phyloP scores from a whole-genome alignment of 2,113 vertebrate species.

The Bos javanicus region DNA sequence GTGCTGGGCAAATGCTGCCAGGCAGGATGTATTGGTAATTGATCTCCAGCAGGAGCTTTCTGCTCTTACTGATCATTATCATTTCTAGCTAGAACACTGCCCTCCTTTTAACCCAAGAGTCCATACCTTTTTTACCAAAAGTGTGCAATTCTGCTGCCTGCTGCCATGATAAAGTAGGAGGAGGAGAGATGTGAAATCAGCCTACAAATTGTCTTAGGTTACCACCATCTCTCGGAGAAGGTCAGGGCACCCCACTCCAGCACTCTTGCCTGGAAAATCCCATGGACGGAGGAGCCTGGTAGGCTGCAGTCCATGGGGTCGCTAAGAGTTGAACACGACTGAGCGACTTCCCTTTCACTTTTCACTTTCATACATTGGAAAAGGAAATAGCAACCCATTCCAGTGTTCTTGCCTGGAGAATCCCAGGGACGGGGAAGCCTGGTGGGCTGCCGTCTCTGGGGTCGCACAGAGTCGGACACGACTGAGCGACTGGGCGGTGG shows the following conservation, averaged over 20 bases:
- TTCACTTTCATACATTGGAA: too few relatives aligned
- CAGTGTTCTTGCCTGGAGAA: too few relatives aligned
- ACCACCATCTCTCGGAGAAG: not conserved
- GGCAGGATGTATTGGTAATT: not conserved
- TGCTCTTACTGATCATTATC: not conserved
- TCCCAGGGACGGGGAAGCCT: rapidly evolving
- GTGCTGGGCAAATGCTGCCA: not conserved
- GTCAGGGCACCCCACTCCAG: too few relatives aligned
- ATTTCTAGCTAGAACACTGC: not conserved
- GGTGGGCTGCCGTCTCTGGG: too few relatives aligned
- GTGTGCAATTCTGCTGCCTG: not conserved
- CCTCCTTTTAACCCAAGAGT: not conserved
- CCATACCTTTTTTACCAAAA: not conserved
- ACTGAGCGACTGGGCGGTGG: too few relatives aligned
- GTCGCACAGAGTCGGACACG: rapidly evolving
- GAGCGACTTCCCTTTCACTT: too few relatives aligned
- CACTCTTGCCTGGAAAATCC: too few relatives aligned
- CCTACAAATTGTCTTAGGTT: not conserved
- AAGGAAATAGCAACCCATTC: too few relatives aligned
- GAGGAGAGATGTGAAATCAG: not conserved
- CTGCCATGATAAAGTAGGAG: not conserved
- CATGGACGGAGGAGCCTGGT: too few relatives aligned
- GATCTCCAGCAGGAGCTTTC: not conserved
- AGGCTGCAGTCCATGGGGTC: too few relatives aligned
- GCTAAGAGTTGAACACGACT: rapidly evolving